Conservation (phyloP, 2,797 vertebrate genomes). For the Lateolabrax maculatus region DNA sequence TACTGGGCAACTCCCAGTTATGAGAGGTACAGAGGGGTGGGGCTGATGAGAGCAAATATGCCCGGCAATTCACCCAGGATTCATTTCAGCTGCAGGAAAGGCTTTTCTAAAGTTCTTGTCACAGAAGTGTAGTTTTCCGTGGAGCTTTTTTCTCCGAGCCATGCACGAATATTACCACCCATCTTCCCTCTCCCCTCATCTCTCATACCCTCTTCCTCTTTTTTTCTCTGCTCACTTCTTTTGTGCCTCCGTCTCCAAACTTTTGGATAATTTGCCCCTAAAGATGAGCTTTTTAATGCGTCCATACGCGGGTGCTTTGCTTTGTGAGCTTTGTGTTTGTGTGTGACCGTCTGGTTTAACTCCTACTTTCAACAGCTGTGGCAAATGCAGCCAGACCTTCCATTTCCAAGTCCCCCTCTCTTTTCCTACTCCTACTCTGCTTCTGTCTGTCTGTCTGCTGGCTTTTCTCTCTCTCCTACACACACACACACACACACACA, state of each 20-base stretch:
- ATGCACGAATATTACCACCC: slow-evolving; percentile 25
- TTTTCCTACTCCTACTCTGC: slow-evolving; percentile 70
- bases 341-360: slow-evolving; percentile 70
- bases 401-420: slow-evolving; percentile 68
- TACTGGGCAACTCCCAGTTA: slow-evolving; percentile 19
- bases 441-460: slow-evolving; percentile 59
- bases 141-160: slow-evolving; percentile 20
- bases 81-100: slow-evolving; percentile 12
- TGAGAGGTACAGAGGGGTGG: slow-evolving; percentile 25
- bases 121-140: neutral
- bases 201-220: slow-evolving; percentile 18
- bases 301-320: slow-evolving; percentile 63
- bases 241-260: slow-evolving; percentile 46
- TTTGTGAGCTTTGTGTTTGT: slow-evolving; percentile 62
- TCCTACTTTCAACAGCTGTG: slow-evolving; percentile 81
- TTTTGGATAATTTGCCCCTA: slow-evolving; percentile 45
- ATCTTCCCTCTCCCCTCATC: slow-evolving; percentile 38
- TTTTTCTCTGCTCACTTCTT: slow-evolving; percentile 31
- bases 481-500: slow-evolving; percentile 39
- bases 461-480: slow-evolving; percentile 26
- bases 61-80: slow-evolving; percentile 6
- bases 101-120: neutral
- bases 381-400: slow-evolving; percentile 70
- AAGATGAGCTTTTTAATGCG: slow-evolving; percentile 51
- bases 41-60: slow-evolving; percentile 25